Evolutionary conservation across 2,888 invertebrate genomes (phyloP).

Genomic region (Psococerastis gibbosa): DNA sequence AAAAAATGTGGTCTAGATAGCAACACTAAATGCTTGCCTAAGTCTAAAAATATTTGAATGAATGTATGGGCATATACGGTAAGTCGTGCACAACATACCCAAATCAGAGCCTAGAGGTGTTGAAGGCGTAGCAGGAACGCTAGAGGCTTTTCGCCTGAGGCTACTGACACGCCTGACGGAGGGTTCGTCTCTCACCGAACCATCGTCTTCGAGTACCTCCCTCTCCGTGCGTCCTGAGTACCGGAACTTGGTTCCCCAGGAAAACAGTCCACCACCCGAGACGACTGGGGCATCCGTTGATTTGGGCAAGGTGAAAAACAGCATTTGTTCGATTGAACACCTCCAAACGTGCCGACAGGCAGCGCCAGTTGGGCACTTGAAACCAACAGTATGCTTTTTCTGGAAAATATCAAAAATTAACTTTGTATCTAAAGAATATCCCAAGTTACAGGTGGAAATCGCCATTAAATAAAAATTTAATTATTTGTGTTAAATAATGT

Average conservation of each 20-base stretch:
- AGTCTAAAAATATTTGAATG: too few relatives aligned
- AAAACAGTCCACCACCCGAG: constrained; percentile 77
- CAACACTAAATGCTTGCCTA: too few relatives aligned
- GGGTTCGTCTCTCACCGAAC: constrained; percentile 31
- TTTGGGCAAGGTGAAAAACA: constrained; percentile 70
- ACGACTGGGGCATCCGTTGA: constrained; percentile 69
- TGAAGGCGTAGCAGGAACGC: constrained; percentile 73
- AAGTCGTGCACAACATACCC: too few relatives aligned
- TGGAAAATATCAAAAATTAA: constrained; percentile 29
- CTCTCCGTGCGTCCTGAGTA: constrained; percentile 77
- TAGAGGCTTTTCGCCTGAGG: constrained; percentile 58
- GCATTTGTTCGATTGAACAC: constrained; percentile 92
- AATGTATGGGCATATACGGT: too few relatives aligned
- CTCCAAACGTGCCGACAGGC: constrained; percentile 94
- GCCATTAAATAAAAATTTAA: constrained; percentile 1
- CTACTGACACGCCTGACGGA: constrained; percentile 30
- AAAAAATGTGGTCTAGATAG: too few relatives aligned
- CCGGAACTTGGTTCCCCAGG: constrained; percentile 85
- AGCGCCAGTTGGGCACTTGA: constrained; percentile 81
- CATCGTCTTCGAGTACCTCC: constrained; percentile 71
- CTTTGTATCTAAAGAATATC: too few relatives aligned
- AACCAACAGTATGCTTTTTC: constrained; percentile 89
- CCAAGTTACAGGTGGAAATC: constrained; percentile 4
- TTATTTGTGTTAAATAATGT: too few relatives aligned
- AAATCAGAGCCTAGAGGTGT: constrained; percentile 57